A percentile compares a stretch with the other conserved stretches of the same genome.
These are phyloP conservation scores for Diachasmimorpha longicaudata DNA, from an alignment of 1,140 invertebrate species.

Conservation along the genomic window DNA sequence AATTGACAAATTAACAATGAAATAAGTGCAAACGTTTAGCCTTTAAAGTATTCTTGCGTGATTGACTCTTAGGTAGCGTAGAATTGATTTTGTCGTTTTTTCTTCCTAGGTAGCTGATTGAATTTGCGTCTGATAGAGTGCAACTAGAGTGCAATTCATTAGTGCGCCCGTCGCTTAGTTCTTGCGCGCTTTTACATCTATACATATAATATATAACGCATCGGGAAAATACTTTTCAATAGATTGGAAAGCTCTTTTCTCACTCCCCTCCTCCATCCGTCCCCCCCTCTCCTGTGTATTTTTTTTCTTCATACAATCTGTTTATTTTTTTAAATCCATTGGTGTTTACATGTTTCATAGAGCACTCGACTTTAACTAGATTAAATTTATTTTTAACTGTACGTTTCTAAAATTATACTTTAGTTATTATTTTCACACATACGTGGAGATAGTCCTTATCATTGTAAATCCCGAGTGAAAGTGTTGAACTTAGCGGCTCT, in stretches of 20 bases:
- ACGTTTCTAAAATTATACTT: neutral
- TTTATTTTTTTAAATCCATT: slow-evolving; percentile 8
- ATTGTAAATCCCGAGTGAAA: neutral
- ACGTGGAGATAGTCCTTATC: neutral
- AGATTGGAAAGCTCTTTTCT: slow-evolving; percentile 2
- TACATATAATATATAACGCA: slow-evolving; percentile 12
- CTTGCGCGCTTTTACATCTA: slow-evolving; percentile 19
- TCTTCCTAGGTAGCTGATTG: slow-evolving; percentile 23
- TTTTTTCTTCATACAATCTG: neutral
- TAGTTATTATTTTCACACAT: neutral
- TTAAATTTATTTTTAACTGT: neutral
- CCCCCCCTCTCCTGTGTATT: neutral
- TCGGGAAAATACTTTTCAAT: neutral
- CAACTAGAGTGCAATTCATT: slow-evolving; percentile 27
- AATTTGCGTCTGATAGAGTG: slow-evolving; percentile 27
- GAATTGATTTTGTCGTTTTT: slow-evolving; percentile 13
- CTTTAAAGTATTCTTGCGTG: slow-evolving; percentile 6
- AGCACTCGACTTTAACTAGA: neutral
- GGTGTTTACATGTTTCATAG: slow-evolving; percentile 14
- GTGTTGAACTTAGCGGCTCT: slow-evolving; percentile 4
- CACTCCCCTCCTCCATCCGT: neutral
- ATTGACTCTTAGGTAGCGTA: slow-evolving; percentile 12
- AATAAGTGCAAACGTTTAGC: neutral
- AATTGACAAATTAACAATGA: neutral
- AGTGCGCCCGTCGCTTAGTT: slow-evolving; percentile 22